These are phyloP conservation scores for Hippopotamus amphibius DNA, from an alignment of 2,113 vertebrate species.

Conservation along the genomic window DNA sequence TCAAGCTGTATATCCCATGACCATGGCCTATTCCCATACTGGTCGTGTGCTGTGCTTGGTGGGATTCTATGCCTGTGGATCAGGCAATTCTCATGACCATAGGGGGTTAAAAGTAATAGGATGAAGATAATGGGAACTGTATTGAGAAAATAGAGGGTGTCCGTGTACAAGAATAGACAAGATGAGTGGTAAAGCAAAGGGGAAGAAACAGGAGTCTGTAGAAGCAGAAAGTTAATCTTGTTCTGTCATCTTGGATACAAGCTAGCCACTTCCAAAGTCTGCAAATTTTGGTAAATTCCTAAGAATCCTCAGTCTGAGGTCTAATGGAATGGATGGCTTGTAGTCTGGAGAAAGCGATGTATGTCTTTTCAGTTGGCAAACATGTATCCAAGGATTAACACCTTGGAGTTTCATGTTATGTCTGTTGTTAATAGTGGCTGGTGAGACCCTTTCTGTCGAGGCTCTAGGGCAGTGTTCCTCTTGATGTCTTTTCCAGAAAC, in stretches of 20 bases:
- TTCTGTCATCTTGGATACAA: not conserved
- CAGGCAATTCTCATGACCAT: not conserved
- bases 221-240: not conserved
- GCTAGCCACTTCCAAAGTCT: not conserved
- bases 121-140: not conserved
- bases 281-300: not conserved
- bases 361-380: not conserved
- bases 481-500: not conserved
- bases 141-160: not conserved
- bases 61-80: not conserved
- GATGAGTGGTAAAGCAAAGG: not conserved
- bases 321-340: not conserved
- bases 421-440: not conserved
- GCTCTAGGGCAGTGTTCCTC: not conserved
- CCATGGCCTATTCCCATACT: not conserved
- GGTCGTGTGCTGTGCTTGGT: not conserved
- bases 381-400: not conserved
- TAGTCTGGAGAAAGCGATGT: not conserved
- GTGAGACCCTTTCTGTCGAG: not conserved
- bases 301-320: not conserved
- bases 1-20: not conserved
- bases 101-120: not conserved
- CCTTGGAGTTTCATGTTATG: not conserved
- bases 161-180: not conserved
- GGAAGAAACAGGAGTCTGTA: not conserved